These are phyloP conservation scores for Oxyruncus cristatus DNA, from an alignment of 2,113 vertebrate species.

Conservation along the genomic window DNA sequence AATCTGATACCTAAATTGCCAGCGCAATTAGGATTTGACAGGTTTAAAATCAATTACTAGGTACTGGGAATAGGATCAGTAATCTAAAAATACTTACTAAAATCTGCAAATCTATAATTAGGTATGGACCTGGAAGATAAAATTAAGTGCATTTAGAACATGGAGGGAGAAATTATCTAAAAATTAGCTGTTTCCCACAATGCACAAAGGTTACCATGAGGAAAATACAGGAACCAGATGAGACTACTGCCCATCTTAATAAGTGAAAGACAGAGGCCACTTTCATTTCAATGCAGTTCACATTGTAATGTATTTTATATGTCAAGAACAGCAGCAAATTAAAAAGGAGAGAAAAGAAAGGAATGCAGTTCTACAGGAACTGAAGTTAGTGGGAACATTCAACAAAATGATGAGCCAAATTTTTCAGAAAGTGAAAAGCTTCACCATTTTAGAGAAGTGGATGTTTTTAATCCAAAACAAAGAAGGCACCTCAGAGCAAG, in stretches of 20 bases:
- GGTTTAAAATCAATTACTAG: background rate
- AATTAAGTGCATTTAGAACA: background rate
- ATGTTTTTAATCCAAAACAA: background rate
- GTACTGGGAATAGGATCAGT: background rate
- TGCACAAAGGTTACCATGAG: background rate
- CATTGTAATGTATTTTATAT: background rate
- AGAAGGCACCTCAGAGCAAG: background rate
- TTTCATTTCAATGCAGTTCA: background rate
- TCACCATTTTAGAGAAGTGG: background rate
- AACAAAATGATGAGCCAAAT: background rate
- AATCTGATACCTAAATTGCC: background rate
- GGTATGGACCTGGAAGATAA: background rate
- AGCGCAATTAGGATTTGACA: background rate
- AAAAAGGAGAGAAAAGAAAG: background rate
- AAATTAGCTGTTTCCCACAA: background rate
- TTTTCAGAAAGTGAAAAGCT: background rate
- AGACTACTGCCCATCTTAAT: background rate
- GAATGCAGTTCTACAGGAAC: background rate
- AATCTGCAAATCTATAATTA: background rate
- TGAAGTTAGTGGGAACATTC: background rate
- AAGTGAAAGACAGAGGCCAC: background rate
- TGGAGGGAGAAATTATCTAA: background rate
- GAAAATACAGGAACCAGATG: background rate
- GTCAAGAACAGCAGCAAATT: background rate
- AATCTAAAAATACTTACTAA: background rate